phyloP scores from a whole-genome alignment of 2,113 vertebrate genomes.

The Pomatostomus ruficeps region DNA sequence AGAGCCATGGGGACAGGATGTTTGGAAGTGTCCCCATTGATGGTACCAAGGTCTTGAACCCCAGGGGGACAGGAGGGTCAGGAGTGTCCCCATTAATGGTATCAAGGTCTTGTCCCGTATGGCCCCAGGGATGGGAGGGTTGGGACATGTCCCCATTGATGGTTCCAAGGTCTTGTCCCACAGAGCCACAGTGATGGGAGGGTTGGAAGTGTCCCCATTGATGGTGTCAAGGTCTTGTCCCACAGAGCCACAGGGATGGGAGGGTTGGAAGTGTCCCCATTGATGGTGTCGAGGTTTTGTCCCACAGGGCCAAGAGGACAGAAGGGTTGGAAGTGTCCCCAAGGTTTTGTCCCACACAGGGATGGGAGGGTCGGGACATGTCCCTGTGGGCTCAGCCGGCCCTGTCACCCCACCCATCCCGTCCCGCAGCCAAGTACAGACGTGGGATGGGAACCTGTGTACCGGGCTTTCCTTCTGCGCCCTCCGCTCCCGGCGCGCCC shows the following conservation, averaged over 20 bases:
- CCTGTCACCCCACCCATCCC: not conserved
- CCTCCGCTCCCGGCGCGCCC: conserved; percentile 71
- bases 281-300: not conserved
- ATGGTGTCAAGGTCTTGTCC: too few relatives aligned
- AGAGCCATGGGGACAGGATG: accelerated
- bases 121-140: not conserved
- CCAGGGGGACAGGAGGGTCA: not conserved
- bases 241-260: not conserved
- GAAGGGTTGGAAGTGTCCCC: not conserved
- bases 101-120: not conserved
- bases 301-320: not conserved
- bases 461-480: conserved; percentile 75
- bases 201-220: accelerated
- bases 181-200: accelerated
- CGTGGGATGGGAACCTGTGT: conserved; percentile 74
- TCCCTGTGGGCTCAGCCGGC: not conserved
- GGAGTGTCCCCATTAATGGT: not conserved
- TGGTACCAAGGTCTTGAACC: too few relatives aligned
- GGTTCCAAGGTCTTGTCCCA: accelerated
- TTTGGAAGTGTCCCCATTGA: not conserved
- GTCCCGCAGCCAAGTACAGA: conserved; percentile 2
- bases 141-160: not conserved
- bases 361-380: too few relatives aligned
- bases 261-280: not conserved
- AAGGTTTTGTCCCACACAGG: accelerated